Evolutionary conservation across 2,888 invertebrate species (phyloP), one percentile per base, ranked within the genome.

Genomic region (Pemphredon lugubris): DNA sequence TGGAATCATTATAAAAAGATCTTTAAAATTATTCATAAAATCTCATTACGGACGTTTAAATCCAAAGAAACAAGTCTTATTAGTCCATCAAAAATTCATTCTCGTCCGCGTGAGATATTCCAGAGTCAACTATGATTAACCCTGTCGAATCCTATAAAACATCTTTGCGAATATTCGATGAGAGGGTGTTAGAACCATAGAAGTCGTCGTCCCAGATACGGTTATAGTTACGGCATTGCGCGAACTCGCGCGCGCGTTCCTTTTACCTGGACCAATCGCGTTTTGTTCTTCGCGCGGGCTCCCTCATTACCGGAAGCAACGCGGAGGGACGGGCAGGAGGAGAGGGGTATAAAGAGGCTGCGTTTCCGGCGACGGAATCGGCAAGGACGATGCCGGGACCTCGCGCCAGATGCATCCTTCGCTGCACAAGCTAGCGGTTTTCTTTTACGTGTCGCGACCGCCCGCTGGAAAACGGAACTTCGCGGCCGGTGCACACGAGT

Each of bases 361-460:
- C 80, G 83, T 84, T 87, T 87, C 87, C 87, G 86, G 79, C 76
- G 84, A 71, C 79, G 77, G 80, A 77, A 82, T 82, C 77, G 83
- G 66, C 87, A 88, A 88, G 88, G 88, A 88, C 88, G 80, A 70
- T n/a, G 55, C 26, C 75, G 82, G 82, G 88, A 85, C 88, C 88
- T 88, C 88, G 88, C 88, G 88, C 88, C 76, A 87, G 84, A 88
- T 88, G 88, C 88, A 88, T 88, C 88, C 88, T 88, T 85, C 85
- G 87, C 79, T 88, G 87, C 84, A 83, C 87, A 85, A 81, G 77
- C 79, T 75, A 67, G 74, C 77, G 78, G 69, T 81, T 81, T n/a
- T 81, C 79, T 79, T 81, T 75, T 61, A 58, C 80, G 68, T 44
- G 73, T 65, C 50, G 59, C 63, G 65, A 50, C 50, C 66, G 71